Evolutionary conservation across 2,797 vertebrate species (phyloP).

Genomic region (Hirundo rustica): DNA sequence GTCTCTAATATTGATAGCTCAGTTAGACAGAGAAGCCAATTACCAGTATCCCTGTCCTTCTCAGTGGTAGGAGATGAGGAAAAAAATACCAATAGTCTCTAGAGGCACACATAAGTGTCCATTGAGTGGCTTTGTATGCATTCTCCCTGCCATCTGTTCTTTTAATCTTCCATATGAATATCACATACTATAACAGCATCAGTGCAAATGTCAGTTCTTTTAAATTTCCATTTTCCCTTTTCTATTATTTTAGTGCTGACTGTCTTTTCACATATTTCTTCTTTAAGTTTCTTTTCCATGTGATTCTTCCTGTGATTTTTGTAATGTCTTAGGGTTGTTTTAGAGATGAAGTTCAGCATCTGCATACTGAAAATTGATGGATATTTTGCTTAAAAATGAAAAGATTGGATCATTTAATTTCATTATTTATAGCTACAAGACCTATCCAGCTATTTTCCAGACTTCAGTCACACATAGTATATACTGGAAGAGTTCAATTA

Average conservation of each 20-base stretch:
- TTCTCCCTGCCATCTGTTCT: slow-evolving; percentile 16
- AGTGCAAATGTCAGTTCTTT: not conserved
- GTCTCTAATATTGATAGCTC: not conserved
- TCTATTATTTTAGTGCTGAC: not conserved
- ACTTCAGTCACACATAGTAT: not conserved
- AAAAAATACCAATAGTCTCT: not conserved
- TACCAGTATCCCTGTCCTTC: not conserved
- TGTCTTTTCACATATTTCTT: slow-evolving; percentile 4
- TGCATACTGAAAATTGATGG: not conserved
- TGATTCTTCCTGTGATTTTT: not conserved
- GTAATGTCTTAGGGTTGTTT: not conserved
- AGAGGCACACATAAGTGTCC: not conserved
- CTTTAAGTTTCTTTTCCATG: not conserved
- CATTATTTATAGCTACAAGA: not conserved
- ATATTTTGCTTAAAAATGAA: slow-evolving; percentile 10
- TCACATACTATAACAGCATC: not conserved
- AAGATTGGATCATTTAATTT: not conserved
- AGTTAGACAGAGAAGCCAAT: not conserved
- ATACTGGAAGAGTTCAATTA: not conserved
- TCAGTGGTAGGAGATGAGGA: not conserved
- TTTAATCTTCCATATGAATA: not conserved
- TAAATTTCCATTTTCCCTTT: not conserved
- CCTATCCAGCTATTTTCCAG: slow-evolving; percentile 19
- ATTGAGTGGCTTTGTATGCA: not conserved
- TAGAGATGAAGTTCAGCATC: not conserved